phyloP scores from a whole-genome alignment of 2,888 invertebrate genomes.

The Nomada flava region DNA sequence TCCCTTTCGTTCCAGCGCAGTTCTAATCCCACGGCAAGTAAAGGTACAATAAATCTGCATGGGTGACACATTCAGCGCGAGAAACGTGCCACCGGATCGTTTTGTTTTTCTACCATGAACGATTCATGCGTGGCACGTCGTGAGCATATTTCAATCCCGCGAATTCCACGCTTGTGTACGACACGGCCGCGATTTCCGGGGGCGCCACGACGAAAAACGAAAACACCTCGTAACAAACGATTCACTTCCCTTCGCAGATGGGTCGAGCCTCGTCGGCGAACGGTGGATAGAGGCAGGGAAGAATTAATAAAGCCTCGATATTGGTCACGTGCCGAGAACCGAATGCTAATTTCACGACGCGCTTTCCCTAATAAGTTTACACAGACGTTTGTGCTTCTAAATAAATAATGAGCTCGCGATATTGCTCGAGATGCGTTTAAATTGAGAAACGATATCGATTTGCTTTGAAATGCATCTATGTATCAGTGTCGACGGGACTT shows the following conservation, averaged over 20 bases:
- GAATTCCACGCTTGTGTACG: slow-evolving; percentile 19
- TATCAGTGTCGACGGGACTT: neutral
- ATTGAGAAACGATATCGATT: neutral
- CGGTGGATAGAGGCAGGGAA: neutral
- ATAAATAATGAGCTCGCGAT: slow-evolving; percentile 15
- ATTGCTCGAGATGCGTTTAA: slow-evolving; percentile 5
- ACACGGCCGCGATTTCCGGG: slow-evolving; percentile 41
- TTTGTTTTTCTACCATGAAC: slow-evolving; percentile 50
- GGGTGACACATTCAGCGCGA: slow-evolving; percentile 55
- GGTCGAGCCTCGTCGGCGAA: neutral
- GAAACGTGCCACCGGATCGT: slow-evolving; percentile 56
- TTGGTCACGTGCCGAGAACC: slow-evolving; percentile 46
- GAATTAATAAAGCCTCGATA: slow-evolving; percentile 44
- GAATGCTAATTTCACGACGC: neutral
- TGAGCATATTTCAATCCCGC: slow-evolving; percentile 67
- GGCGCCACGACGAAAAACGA: slow-evolving; percentile 53
- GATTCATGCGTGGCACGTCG: slow-evolving; percentile 63
- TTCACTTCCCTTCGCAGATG: slow-evolving; percentile 31
- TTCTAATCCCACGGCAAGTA: slow-evolving; percentile 52
- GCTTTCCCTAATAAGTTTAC: slow-evolving; percentile 18
- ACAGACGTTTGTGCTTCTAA: neutral
- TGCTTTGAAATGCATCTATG: neutral
- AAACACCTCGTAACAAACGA: slow-evolving; percentile 64
- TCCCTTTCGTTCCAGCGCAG: slow-evolving; percentile 18
- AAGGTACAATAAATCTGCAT: slow-evolving; percentile 62